Base-by-base conservation (phyloP, 2,797 vertebrate species). In the Hydrophis major region DNA sequence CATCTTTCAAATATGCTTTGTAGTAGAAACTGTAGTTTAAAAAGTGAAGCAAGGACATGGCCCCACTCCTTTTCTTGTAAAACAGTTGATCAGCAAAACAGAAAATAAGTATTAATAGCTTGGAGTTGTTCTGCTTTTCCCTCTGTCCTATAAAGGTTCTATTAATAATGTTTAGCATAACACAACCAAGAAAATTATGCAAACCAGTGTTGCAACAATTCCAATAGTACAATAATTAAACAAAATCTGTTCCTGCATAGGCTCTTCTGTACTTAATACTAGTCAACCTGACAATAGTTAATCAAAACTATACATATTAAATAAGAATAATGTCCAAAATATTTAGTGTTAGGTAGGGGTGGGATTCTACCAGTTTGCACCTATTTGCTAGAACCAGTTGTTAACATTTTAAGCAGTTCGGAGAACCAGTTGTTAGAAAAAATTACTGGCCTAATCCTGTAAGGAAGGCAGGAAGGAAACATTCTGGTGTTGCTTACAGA, bases 161-260 rank as follows among this genome's bases (percentile, higher is more conserved):
- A 86, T 89, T 53, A 66, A 91, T 86, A 69, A 53, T 89, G 89
- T 91, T 93, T 86, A 93, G 28, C 66, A 91, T 88, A 89, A 47
- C 89, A 27, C 37, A 10, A 86, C 4, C 32, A 63, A 92, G 12
- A 69, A 28, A 28, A 22, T 57, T 89, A n/a, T 27, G 32, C 50
- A n/a, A 86, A 1, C 42, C 53, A 56, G 0, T 25, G 86, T 4
- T 37, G 28, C 47, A 89, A 28, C 3, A 89, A 32, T 6, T 8
- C 2, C 25, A 66, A 32, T 20, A 3, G 2, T 47, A 74, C 60
- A n/a, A 18, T 89, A 28, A 50, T 53, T 90, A 66, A 91, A 86
- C 69, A 91, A 91, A 57, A 3, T 8, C 28, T 56, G 50, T 4
- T 59, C 8, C 14, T 89, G 53, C 5, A 20, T 83, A 89, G 22